These are phyloP conservation scores for Halisarca cf. caerulea DNA, from an alignment of 37 sponge, comb jelly and placozoan species.

Conservation along the genomic window DNA sequence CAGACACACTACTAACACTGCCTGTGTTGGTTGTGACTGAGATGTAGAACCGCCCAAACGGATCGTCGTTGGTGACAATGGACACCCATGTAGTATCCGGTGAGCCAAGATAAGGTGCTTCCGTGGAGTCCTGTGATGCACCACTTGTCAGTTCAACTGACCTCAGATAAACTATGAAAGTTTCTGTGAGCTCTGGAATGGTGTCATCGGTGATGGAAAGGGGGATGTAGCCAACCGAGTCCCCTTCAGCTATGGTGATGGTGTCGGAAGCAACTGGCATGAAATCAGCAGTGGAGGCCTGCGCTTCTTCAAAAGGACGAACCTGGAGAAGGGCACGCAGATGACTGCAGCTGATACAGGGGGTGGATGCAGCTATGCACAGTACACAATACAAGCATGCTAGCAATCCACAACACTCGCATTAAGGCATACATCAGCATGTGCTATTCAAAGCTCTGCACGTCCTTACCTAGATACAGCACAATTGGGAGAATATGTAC, in stretches of 20 bases:
- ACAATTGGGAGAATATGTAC: too few species aligned
- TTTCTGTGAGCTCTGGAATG: conserved; percentile 79
- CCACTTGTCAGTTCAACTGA: conserved; percentile 45
- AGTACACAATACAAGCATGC: too few species aligned
- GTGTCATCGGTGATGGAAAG: conserved; percentile 61
- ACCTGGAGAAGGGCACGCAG: conserved; percentile 33
- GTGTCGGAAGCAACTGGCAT: not conserved
- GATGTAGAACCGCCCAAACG: conserved; percentile 58
- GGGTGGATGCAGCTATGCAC: not conserved
- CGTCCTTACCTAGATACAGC: too few species aligned
- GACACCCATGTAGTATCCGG: conserved; percentile 26
- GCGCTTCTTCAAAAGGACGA: conserved; percentile 30
- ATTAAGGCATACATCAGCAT: too few species aligned
- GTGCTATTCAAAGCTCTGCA: too few species aligned
- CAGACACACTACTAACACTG: conserved; percentile 11
- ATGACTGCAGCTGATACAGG: not conserved
- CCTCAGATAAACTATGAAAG: conserved; percentile 46
- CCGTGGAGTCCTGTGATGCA: not conserved
- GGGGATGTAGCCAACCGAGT: conserved; percentile 22
- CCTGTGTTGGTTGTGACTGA: conserved; percentile 1
- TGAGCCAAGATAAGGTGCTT: conserved; percentile 43
- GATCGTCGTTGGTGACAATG: conserved; percentile 78
- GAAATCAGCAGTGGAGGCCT: conserved; percentile 60
- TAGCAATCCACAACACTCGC: too few species aligned
- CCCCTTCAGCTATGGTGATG: conserved; percentile 53